Percentiles rank a stretch among this genome's conserved stretches.
Evolutionary conservation across 2,888 invertebrate species (phyloP).

Genomic region (Pilophorus perplexus): DNA sequence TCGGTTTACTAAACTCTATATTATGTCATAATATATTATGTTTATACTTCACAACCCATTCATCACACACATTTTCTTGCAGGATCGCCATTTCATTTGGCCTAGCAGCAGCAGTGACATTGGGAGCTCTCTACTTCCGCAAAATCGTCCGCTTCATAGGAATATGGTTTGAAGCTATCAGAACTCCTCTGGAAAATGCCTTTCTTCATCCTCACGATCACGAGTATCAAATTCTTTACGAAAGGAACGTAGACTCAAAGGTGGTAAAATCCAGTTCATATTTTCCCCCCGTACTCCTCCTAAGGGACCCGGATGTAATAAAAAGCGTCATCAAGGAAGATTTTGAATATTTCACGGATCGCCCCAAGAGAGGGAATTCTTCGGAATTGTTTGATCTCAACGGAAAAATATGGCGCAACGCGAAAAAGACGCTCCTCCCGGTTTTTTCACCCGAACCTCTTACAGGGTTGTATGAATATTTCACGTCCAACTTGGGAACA

Average conservation of each 20-base stretch:
- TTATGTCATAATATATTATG: too few relatives aligned
- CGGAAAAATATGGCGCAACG: slow-evolving; percentile 18
- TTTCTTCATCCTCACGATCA: background rate
- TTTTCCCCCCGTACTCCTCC: background rate
- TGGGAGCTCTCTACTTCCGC: background rate
- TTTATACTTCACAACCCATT: too few relatives aligned
- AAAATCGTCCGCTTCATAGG: background rate
- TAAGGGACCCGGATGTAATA: slow-evolving; percentile 59
- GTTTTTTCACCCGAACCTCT: slow-evolving; percentile 8
- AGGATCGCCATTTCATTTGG: background rate
- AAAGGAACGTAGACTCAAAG: background rate
- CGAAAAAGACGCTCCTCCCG: background rate
- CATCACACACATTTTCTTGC: background rate
- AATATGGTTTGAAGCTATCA: background rate
- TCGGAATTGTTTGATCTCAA: slow-evolving; percentile 16
- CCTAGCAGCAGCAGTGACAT: background rate
- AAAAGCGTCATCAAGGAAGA: slow-evolving; percentile 60
- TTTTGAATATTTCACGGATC: slow-evolving; percentile 61
- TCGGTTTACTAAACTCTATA: too few relatives aligned
- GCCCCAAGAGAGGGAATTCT: slow-evolving; percentile 49
- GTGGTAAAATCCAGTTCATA: background rate
- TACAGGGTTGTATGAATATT: slow-evolving; percentile 6
- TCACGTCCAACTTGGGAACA: slow-evolving; percentile 22
- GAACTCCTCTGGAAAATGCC: too few relatives aligned
- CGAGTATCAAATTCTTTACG: background rate